These are phyloP conservation scores for Phoenicopterus ruber DNA, from an alignment of 2,113 vertebrate species.

Conservation along the genomic window DNA sequence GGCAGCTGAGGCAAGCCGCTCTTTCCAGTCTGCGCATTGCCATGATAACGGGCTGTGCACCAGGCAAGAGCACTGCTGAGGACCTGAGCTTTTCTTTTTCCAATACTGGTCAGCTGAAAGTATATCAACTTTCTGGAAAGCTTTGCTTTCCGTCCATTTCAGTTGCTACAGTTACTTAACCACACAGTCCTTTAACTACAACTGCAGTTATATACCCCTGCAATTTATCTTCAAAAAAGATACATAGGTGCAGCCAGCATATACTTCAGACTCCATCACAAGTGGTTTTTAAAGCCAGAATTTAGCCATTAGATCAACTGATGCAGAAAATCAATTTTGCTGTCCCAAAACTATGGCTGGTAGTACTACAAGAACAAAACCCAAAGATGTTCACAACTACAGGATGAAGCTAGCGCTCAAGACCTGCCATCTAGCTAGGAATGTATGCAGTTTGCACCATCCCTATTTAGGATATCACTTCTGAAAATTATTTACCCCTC, in stretches of 20 bases:
- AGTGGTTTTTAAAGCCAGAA: background rate
- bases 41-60: rapidly evolving
- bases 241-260: background rate
- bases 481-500: background rate
- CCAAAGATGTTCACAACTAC: background rate
- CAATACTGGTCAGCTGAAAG: background rate
- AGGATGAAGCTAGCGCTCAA: background rate
- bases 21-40: rapidly evolving
- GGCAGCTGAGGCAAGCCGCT: background rate
- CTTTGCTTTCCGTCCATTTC: background rate
- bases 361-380: background rate
- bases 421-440: background rate
- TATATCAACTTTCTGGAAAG: background rate
- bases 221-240: background rate
- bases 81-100: rapidly evolving
- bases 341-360: background rate
- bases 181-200: background rate
- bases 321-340: background rate
- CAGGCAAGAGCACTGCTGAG: background rate
- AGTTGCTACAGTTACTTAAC: background rate
- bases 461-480: background rate
- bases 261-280: background rate
- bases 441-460: background rate
- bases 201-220: background rate
- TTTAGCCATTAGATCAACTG: background rate